Evolutionary conservation across 2,888 invertebrate genomes (phyloP).

Genomic region (Dryobotodes eremita): DNA sequence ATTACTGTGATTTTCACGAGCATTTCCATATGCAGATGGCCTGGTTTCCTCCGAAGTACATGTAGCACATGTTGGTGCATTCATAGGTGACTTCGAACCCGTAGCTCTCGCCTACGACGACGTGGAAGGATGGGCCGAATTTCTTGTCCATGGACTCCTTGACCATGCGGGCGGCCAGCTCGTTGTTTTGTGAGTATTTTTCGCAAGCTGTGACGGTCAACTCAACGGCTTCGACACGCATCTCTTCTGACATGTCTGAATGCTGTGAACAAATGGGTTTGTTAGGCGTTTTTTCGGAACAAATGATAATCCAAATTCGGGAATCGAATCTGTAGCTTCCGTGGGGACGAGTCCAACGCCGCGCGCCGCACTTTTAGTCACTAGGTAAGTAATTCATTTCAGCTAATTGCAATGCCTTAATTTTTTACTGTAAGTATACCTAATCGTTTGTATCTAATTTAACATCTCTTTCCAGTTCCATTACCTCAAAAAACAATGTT

Average conservation of each 20-base stretch:
- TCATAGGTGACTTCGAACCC: conserved; percentile 98
- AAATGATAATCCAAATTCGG: background rate
- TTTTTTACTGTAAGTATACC: background rate
- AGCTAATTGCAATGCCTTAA: background rate
- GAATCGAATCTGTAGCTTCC: background rate
- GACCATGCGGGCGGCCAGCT: conserved; percentile 97
- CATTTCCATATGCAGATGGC: conserved; percentile 98
- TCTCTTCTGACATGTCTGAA: conserved; percentile 98
- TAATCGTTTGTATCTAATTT: background rate
- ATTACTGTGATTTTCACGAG: conserved; percentile 84
- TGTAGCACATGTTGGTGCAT: conserved; percentile 95
- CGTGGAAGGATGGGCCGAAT: conserved; percentile 98
- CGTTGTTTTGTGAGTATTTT: conserved; percentile 96
- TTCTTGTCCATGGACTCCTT: conserved; percentile 99
- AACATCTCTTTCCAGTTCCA: background rate
- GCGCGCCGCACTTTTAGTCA: no score
- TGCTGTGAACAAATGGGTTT: conserved; percentile 90
- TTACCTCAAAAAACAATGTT: background rate
- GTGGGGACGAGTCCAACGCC: no score
- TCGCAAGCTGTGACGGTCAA: conserved; percentile 98
- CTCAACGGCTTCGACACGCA: conserved; percentile 97
- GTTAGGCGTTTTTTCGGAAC: background rate
- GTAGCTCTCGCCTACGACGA: conserved; percentile 98
- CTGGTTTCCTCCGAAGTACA: conserved; percentile 97
- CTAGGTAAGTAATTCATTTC: background rate